A percentile compares a stretch with the other conserved stretches of the same genome.
Conservation (phyloP, 2,888 invertebrate genomes). For the Lacanobia oleracea region DNA sequence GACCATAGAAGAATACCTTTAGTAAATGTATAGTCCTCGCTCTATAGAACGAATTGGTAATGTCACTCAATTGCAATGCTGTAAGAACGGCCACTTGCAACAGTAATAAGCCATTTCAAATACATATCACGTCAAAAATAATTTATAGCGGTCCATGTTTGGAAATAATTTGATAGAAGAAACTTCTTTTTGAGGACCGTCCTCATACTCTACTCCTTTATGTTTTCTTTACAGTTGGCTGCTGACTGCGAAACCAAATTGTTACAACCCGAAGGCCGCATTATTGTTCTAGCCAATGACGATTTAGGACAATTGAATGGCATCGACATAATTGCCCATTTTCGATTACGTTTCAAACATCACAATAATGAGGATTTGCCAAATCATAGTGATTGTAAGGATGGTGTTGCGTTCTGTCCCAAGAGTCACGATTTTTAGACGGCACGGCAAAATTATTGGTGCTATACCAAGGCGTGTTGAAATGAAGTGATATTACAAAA, state of each 20-base stretch:
- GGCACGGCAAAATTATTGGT: conserved; percentile 61
- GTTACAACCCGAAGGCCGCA: conserved; percentile 71
- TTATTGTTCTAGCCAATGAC: conserved; percentile 78
- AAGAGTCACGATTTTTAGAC: conserved; percentile 82
- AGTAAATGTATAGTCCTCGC: conserved; percentile 32
- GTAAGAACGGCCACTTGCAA: conserved; percentile 46
- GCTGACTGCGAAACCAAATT: conserved; percentile 45
- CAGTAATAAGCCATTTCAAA: conserved; percentile 52
- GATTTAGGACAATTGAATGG: conserved; percentile 84
- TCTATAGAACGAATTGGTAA: conserved; percentile 62
- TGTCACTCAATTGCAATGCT: conserved; percentile 50
- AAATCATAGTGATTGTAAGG: conserved; percentile 80
- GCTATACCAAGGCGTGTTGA: conserved; percentile 70
- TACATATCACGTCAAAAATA: conserved; percentile 48
- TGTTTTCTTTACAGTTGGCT: conserved; percentile 36
- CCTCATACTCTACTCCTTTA: conserved; percentile 18
- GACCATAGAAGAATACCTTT: conserved; percentile 50
- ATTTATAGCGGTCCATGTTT: conserved; percentile 34
- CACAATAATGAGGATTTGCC: conserved; percentile 80
- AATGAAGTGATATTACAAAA: conserved; percentile 70
- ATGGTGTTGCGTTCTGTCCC: conserved; percentile 74
- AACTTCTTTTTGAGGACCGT: conserved; percentile 49
- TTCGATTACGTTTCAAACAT: conserved; percentile 80
- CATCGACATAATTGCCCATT: conserved; percentile 80
- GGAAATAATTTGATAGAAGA: conserved; percentile 33